Base-by-base conservation (phyloP, 1,140 invertebrate species). In the Gonatopus flavifemur region DNA sequence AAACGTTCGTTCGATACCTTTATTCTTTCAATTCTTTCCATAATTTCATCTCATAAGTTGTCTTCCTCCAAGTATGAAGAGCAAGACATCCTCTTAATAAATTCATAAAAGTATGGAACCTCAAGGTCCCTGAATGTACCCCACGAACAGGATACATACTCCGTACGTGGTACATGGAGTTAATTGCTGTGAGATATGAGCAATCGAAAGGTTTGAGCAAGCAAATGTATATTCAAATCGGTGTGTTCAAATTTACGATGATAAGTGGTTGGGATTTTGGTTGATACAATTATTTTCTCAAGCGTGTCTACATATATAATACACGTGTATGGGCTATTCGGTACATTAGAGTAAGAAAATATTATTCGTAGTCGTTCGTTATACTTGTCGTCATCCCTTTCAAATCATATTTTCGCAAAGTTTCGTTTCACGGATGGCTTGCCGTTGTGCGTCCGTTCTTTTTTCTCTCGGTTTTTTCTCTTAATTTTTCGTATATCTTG, bases 181-280 rank as follows among this genome's bases (percentile, higher is more conserved):
- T 61, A 62, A 62, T 62, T 61, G 57, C 25, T 31, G 38, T 54
- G 35, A 60, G 37, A 50, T 50, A 57, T 36, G 43, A 40, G n/a
- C 25, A 44, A 59, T 44, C 47, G 47, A 50, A 32, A 48, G 43
- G 49, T 43, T 49, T 25, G 46, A 35, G 0, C 19, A 52, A 46
- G 18, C 45, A 12, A 13, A n/a, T n/a, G n/a, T n/a, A n/a, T n/a
- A n/a, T n/a, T n/a, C n/a, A n/a, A n/a, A n/a, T n/a, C n/a, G n/a
- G n/a, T n/a, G n/a, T n/a, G n/a, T n/a, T n/a, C n/a, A n/a, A n/a
- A n/a, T n/a, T n/a, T n/a, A n/a, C n/a, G n/a, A n/a, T n/a, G n/a
- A n/a, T n/a, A n/a, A n/a, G n/a, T n/a, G n/a, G n/a, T n/a, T n/a
- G n/a, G n/a, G n/a, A n/a, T n/a, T n/a, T n/a, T n/a, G n/a, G n/a